Evolutionary conservation across 2,888 invertebrate species (phyloP).

Genomic region (Parapristionchus giblindavisi): DNA sequence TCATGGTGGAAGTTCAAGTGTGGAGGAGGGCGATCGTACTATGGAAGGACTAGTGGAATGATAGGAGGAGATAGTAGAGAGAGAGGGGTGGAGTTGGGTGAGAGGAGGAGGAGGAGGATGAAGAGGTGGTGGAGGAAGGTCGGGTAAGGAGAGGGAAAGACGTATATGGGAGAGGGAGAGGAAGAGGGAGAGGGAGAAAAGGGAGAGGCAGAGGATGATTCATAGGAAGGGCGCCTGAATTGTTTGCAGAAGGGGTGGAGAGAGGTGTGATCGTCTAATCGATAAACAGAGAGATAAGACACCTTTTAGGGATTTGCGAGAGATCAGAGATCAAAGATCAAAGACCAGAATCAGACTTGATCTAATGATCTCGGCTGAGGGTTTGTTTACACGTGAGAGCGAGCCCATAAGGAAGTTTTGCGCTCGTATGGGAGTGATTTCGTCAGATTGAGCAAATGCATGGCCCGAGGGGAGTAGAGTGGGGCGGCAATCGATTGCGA

Average conservation of each 20-base stretch:
- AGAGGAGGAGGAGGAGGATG: neutral
- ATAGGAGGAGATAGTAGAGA: neutral
- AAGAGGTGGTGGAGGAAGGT: neutral
- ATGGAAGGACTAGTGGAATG: neutral
- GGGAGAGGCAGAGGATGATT: conserved; percentile 2
- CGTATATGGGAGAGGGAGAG: conserved; percentile 3
- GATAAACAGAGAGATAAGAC: conserved; percentile 18
- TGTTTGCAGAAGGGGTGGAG: conserved; percentile 20
- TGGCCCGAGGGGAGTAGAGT: too few relatives aligned
- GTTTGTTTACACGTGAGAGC: too few relatives aligned
- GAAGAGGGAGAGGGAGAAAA: conserved; percentile 1
- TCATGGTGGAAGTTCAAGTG: neutral
- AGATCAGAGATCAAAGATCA: too few relatives aligned
- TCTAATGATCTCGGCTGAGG: too few relatives aligned
- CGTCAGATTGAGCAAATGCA: too few relatives aligned
- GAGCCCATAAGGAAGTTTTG: too few relatives aligned
- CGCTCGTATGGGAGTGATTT: too few relatives aligned
- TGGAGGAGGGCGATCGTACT: too few relatives aligned
- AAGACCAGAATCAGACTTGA: too few relatives aligned
- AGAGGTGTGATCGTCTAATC: conserved; percentile 9
- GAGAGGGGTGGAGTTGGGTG: neutral
- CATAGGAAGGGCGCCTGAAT: neutral
- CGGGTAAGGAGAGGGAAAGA: neutral
- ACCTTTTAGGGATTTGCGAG: too few relatives aligned
- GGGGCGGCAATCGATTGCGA: too few relatives aligned